A percentile compares a stretch with the other conserved stretches of the same genome.
Conservation (phyloP, 2,797 vertebrate genomes). For the Scolopax rusticola region DNA sequence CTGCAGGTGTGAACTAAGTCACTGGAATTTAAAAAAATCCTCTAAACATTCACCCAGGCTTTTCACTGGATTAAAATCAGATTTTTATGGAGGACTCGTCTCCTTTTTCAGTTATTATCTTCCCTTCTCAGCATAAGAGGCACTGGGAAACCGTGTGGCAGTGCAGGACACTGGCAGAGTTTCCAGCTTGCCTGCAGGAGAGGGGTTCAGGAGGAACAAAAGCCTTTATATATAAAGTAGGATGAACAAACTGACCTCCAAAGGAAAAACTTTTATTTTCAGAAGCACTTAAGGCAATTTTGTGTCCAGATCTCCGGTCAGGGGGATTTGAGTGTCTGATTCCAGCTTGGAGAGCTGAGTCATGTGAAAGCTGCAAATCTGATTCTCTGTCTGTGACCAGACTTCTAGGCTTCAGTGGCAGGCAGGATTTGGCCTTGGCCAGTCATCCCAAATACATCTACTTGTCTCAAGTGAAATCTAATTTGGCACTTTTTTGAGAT, state of each 20-base stretch:
- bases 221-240: neutral
- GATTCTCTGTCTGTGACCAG: neutral
- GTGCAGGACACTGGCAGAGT: neutral
- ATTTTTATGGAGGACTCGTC: neutral
- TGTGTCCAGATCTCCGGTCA: neutral
- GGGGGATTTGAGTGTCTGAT: neutral
- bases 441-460: slow-evolving; percentile 25
- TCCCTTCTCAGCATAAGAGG: neutral
- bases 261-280: neutral
- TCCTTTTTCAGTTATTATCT: neutral
- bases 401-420: neutral
- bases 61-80: neutral
- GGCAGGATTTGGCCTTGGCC: slow-evolving; percentile 1
- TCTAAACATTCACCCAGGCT: neutral
- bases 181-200: neutral
- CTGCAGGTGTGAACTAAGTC: neutral
- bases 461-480: slow-evolving; percentile 57
- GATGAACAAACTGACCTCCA: neutral
- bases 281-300: neutral
- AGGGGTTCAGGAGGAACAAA: neutral
- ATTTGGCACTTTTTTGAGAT: slow-evolving; percentile 54
- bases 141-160: neutral
- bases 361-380: slow-evolving; percentile 45
- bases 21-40: neutral
- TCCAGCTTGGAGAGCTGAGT: slow-evolving; percentile 23